These are phyloP conservation scores for Onthophagus taurus DNA, from an alignment of 1,140 invertebrate species.

Conservation along the genomic window DNA sequence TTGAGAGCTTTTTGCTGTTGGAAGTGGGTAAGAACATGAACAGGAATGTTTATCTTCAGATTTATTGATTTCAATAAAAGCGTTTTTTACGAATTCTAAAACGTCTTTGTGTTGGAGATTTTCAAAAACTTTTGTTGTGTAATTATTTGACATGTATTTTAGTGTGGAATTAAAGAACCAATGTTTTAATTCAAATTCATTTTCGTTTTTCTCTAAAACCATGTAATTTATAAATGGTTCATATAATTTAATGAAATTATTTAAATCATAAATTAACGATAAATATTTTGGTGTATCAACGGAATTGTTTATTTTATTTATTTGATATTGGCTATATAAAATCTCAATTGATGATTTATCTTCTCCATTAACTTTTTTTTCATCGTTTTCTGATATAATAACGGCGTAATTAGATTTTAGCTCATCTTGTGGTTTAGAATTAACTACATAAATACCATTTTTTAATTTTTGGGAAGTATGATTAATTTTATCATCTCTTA, in stretches of 20 bases:
- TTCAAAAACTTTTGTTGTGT: slow-evolving; percentile 16
- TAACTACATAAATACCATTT: slow-evolving; percentile 26
- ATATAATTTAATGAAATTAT: neutral
- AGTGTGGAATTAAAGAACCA: slow-evolving; percentile 30
- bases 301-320: slow-evolving; percentile 17
- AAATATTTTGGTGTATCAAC: slow-evolving; percentile 16
- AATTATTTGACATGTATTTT: slow-evolving; percentile 20
- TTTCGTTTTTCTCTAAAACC: slow-evolving; percentile 17
- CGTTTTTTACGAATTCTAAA: slow-evolving; percentile 21
- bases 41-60: slow-evolving; percentile 20
- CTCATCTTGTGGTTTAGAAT: slow-evolving; percentile 19
- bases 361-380: neutral
- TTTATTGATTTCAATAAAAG: slow-evolving; percentile 22
- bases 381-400: slow-evolving; percentile 1
- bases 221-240: slow-evolving; percentile 1
- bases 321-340: slow-evolving; percentile 20
- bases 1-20: slow-evolving; percentile 19
- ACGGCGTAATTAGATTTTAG: neutral
- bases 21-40: slow-evolving; percentile 31
- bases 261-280: slow-evolving; percentile 6
- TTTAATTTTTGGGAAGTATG: slow-evolving; percentile 16
- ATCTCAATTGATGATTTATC: slow-evolving; percentile 15
- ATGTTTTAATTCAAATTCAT: slow-evolving; percentile 12
- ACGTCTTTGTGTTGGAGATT: slow-evolving; percentile 12
- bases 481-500: slow-evolving; percentile 21